Base-by-base conservation (phyloP, 2,113 vertebrate genomes). In the Syngnathus floridae region DNA sequence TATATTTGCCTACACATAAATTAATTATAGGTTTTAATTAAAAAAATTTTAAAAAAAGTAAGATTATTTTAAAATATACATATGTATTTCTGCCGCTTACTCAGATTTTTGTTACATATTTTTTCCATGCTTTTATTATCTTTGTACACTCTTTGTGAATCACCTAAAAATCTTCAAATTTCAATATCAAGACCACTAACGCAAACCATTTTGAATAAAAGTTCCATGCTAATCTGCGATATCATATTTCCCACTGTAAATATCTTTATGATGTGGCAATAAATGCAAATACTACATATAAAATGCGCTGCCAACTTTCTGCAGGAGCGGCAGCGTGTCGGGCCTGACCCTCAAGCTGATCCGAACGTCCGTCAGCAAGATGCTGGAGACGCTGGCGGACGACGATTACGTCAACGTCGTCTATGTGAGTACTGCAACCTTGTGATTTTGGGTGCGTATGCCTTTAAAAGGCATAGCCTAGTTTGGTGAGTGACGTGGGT, bases 371-470 rank as follows among this genome's bases (percentile, higher is more conserved):
- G 95, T 98, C 73, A 93, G 86, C 19, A 93, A 94, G 79, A 97
- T 98, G 95, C 78, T 98, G 79, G 95, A 98, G 86, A 98, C 96
- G 0, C 92, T 98, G 57, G 94, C 96, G 0, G 96, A 98, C 0
- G 95, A 98, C 4, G 96, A 98, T 84, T 98, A 93, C 52, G 95
- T 98, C 76, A 98, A 98, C 65, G 94, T 98, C 54, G 92, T 95
- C 79, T 96, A 91, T 66, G 96, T 98, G 82, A 96, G 96, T 95
- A 88, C 71, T 9, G 17, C 58, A 21, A 5, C 17, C 26, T 31
- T 3, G 19, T 51, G 48, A 10, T n/a, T 51, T 51, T 49, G 48
- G 7, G 48, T 49, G 48, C n/a, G 48, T 49, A 19, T 19, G 43
- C 2, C 6, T 48, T 19, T 48, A 48, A 19, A 48, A 48, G 45